phyloP scores from a whole-genome alignment of 2,888 invertebrate genomes.

The Leptinotarsa tumamoca region DNA sequence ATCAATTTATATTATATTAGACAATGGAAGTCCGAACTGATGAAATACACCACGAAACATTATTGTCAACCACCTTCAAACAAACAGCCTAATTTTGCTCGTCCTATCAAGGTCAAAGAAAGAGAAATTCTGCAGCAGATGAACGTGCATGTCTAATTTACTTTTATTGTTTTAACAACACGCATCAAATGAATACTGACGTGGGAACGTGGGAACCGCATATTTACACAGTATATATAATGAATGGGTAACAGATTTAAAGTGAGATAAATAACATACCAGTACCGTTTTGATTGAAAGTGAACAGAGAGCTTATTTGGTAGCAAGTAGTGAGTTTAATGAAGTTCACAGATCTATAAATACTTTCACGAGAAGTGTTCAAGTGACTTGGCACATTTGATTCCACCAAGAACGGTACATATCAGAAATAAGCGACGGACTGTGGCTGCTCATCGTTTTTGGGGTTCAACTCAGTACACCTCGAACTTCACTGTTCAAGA shows the following conservation, averaged over 20 bases:
- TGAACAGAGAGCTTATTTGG: background rate
- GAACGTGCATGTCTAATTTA: slow-evolving; percentile 6
- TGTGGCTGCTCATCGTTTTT: too few species aligned
- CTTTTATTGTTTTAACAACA: slow-evolving; percentile 5
- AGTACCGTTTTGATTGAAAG: slow-evolving; percentile 3
- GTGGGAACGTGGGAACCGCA: slow-evolving; percentile 21
- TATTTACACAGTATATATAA: background rate
- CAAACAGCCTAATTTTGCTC: background rate
- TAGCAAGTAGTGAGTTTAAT: background rate
- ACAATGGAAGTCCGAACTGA: too few species aligned
- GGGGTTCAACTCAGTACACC: too few species aligned
- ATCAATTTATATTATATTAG: too few species aligned
- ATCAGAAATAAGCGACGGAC: too few species aligned
- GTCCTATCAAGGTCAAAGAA: slow-evolving; percentile 10
- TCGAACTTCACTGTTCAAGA: too few species aligned
- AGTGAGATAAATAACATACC: slow-evolving; percentile 6
- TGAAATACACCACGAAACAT: too few species aligned
- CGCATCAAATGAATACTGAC: background rate
- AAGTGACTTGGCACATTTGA: too few species aligned
- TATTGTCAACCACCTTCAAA: too few species aligned
- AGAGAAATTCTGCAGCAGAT: slow-evolving; percentile 9
- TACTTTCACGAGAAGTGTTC: too few species aligned
- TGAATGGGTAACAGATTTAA: background rate
- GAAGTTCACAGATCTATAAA: too few species aligned
- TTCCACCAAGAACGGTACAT: too few species aligned